Conservation (phyloP, 1,140 invertebrate species). For the Aricia agestis region DNA sequence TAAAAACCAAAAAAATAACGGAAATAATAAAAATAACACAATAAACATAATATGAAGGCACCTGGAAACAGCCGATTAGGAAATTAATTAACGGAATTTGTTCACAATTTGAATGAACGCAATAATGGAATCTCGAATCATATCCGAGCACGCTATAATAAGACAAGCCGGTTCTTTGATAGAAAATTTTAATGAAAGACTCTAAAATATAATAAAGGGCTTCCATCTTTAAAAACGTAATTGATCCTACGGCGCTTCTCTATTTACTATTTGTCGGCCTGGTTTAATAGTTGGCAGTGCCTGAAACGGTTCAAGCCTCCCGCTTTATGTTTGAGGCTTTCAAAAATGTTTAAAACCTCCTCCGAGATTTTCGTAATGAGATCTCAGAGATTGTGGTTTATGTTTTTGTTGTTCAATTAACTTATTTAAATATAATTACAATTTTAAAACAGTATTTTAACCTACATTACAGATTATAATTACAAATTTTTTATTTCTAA, state of each 20-base stretch:
- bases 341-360: constrained; percentile 13
- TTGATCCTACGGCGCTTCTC: constrained; percentile 46
- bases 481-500: too few species aligned
- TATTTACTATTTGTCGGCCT: constrained; percentile 39
- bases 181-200: constrained; percentile 62
- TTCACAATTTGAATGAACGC: constrained; percentile 3
- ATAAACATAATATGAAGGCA: background rate
- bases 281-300: constrained; percentile 30
- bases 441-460: too few species aligned
- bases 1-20: background rate
- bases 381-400: constrained; percentile 4
- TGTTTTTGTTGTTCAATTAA: constrained; percentile 3
- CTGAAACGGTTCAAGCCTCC: constrained; percentile 31
- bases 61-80: background rate
- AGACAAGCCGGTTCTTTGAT: constrained; percentile 55
- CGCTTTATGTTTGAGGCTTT: constrained; percentile 31
- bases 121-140: constrained; percentile 29
- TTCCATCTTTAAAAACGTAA: constrained; percentile 58
- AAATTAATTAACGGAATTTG: constrained; percentile 1
- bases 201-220: constrained; percentile 55
- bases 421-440: background rate
- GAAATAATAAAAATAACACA: background rate
- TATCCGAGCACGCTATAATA: constrained; percentile 51
- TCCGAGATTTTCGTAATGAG: constrained; percentile 19
- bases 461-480: too few species aligned